A percentile compares a stretch with the other conserved stretches of the same genome.
These are phyloP conservation scores for Aromia moschata DNA, from an alignment of 2,888 invertebrate species.

Conservation along the genomic window DNA sequence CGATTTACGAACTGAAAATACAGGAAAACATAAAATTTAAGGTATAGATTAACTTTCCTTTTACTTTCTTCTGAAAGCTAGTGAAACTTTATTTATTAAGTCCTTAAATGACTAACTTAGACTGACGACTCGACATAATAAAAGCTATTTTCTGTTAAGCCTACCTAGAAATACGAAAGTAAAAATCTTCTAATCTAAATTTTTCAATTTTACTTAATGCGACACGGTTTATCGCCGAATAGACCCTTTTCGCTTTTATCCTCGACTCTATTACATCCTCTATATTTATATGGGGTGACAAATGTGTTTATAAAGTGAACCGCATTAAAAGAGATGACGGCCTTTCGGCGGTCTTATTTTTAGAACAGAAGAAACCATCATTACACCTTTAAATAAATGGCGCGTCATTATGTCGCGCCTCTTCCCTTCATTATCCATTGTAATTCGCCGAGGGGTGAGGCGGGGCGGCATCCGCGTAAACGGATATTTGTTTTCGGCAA, in stretches of 20 bases:
- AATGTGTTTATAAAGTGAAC: conserved; percentile 12
- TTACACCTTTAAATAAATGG: conserved; percentile 10
- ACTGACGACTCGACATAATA: too few species aligned
- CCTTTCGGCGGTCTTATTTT: conserved; percentile 16
- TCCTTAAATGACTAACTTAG: too few species aligned
- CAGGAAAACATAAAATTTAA: too few species aligned
- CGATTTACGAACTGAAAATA: too few species aligned
- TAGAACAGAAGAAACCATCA: conserved; percentile 12
- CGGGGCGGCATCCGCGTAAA: neutral
- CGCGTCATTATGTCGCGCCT: conserved; percentile 6
- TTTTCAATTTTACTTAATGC: neutral
- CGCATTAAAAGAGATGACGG: conserved; percentile 9
- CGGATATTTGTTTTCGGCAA: neutral
- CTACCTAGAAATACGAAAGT: too few species aligned
- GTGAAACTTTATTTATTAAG: too few species aligned
- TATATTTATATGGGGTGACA: conserved; percentile 7
- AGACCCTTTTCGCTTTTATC: conserved; percentile 5
- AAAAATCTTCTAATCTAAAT: conserved; percentile 5
- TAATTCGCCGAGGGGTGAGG: neutral
- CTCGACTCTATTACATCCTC: conserved; percentile 2
- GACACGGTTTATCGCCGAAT: neutral
- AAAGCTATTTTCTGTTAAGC: too few species aligned
- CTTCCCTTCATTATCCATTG: neutral
- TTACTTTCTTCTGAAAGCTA: too few species aligned
- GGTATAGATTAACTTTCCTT: too few species aligned